phyloP scores from a whole-genome alignment of 2,888 invertebrate species.

The Leptarthrus brevirostris region DNA sequence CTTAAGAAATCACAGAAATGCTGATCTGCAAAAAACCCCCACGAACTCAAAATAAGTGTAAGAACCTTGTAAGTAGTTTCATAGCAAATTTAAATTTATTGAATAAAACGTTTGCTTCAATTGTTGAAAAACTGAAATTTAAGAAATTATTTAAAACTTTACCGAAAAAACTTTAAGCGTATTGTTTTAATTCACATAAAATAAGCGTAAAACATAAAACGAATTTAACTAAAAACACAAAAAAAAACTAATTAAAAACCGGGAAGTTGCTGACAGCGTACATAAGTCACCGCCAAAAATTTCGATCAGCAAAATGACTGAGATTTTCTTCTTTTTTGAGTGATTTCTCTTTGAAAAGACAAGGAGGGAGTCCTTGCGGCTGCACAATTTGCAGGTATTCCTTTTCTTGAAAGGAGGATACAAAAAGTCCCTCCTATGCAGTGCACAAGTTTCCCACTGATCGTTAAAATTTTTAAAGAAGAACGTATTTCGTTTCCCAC shows the following conservation, averaged over 20 bases:
- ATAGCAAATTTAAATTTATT: too few species aligned
- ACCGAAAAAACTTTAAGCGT: too few species aligned
- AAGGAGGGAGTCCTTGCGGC: background rate
- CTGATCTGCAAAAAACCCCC: too few species aligned
- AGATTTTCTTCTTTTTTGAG: slow-evolving; percentile 7
- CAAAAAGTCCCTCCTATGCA: background rate
- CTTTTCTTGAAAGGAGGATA: slow-evolving; percentile 3
- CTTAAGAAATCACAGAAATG: too few species aligned
- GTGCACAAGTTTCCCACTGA: background rate
- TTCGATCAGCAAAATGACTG: slow-evolving; percentile 9
- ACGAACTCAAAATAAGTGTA: too few species aligned
- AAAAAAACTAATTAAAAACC: background rate
- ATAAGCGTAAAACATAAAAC: background rate
- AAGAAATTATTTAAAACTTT: too few species aligned
- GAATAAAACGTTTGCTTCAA: too few species aligned
- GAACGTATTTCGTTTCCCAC: slow-evolving; percentile 24
- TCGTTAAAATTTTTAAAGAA: slow-evolving; percentile 30
- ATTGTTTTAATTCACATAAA: too few species aligned
- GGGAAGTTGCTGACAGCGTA: background rate
- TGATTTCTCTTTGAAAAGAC: background rate
- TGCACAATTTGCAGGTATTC: slow-evolving; percentile 5
- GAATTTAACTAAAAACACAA: background rate
- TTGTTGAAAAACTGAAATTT: too few species aligned
- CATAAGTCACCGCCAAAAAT: slow-evolving; percentile 31
- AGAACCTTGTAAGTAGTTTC: too few species aligned